These are phyloP conservation scores for Nemotelus nigrinus DNA, from an alignment of 2,888 invertebrate genomes.

Conservation along the genomic window DNA sequence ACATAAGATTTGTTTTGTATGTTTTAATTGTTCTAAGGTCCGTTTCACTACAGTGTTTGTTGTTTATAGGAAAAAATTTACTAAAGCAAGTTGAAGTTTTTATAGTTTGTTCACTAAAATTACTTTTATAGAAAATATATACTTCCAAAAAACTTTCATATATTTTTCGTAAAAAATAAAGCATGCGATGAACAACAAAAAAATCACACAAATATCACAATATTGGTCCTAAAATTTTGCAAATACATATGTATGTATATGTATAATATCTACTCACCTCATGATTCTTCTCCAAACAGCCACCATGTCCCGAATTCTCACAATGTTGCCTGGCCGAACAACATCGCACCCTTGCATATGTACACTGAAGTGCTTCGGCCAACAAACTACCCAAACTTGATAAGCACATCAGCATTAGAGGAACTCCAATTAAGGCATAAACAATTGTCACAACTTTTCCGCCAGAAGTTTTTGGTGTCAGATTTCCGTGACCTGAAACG, in stretches of 20 bases:
- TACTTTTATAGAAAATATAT: too few relatives aligned
- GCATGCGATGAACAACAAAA: too few relatives aligned
- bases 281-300: conserved; percentile 51
- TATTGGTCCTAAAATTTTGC: neutral
- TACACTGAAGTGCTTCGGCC: conserved; percentile 79
- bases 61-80: too few relatives aligned
- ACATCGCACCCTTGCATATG: conserved; percentile 60
- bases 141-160: too few relatives aligned
- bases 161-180: too few relatives aligned
- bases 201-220: too few relatives aligned
- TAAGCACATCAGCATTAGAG: conserved; percentile 84
- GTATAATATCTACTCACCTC: conserved; percentile 51
- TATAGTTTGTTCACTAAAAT: too few relatives aligned
- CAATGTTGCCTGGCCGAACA: conserved; percentile 41
- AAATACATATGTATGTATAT: neutral
- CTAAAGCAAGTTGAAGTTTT: too few relatives aligned
- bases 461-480: conserved; percentile 82
- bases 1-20: too few relatives aligned
- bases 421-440: conserved; percentile 88
- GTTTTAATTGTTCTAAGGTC: too few relatives aligned
- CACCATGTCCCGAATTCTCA: conserved; percentile 5
- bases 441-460: conserved; percentile 87
- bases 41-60: too few relatives aligned
- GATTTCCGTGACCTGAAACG: conserved; percentile 81
- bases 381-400: conserved; percentile 85